Evolutionary conservation across 2,797 vertebrate genomes (phyloP).

Genomic region (Melanotaenia maccullochi): DNA sequence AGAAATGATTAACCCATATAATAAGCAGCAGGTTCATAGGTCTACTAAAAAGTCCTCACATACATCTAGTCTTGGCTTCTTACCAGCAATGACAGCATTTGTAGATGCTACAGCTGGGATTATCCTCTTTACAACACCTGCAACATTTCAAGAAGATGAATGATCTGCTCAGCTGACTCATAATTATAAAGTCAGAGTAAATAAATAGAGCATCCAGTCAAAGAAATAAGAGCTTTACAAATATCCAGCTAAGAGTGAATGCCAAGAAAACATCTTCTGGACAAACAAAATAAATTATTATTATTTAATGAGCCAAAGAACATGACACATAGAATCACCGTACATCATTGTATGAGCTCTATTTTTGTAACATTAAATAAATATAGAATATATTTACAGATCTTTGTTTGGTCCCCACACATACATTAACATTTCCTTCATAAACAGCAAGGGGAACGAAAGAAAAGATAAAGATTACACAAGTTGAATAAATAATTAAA

Average conservation of each 20-base stretch:
- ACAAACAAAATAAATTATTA: not conserved
- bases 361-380: too few species aligned
- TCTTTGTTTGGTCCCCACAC: too few species aligned
- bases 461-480: too few species aligned
- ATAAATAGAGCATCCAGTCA: not conserved
- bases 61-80: slow-evolving; percentile 27
- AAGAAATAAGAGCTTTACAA: not conserved
- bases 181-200: slow-evolving; percentile 5
- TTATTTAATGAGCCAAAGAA: too few species aligned
- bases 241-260: slow-evolving; percentile 8
- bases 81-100: slow-evolving; percentile 95
- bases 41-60: not conserved
- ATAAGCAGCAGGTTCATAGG: slow-evolving; percentile 1
- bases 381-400: too few species aligned
- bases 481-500: too few species aligned
- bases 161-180: not conserved
- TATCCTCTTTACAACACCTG: slow-evolving; percentile 94
- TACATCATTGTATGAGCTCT: too few species aligned
- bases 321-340: too few species aligned
- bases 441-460: too few species aligned
- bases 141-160: slow-evolving; percentile 33
- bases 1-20: slow-evolving; percentile 42
- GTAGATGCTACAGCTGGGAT: slow-evolving; percentile 95
- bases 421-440: too few species aligned
- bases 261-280: not conserved